Conservation (phyloP, 2,888 invertebrate species). For the Galerucella pusilla region DNA sequence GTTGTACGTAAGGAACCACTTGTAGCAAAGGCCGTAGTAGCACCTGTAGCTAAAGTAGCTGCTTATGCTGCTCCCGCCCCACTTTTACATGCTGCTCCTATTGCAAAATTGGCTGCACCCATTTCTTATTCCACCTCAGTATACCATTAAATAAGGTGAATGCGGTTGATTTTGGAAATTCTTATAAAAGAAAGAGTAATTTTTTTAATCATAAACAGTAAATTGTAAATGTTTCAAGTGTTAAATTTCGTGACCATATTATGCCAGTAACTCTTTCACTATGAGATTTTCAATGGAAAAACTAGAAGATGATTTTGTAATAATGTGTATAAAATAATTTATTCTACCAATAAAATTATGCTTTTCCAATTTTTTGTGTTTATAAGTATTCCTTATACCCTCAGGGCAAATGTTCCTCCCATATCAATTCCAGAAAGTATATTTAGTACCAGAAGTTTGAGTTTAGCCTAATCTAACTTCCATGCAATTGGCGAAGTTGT, state of each 20-base stretch:
- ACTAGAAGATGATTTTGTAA: not conserved
- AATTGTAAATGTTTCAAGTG: too few relatives aligned
- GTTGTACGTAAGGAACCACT: constrained; percentile 68
- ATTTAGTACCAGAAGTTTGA: too few relatives aligned
- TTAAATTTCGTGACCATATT: not conserved
- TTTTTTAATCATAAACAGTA: too few relatives aligned
- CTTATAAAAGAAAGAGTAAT: too few relatives aligned
- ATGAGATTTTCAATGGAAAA: not conserved
- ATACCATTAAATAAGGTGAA: constrained; percentile 14
- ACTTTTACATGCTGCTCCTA: constrained; percentile 39
- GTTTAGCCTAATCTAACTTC: too few relatives aligned
- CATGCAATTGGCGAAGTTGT: too few relatives aligned
- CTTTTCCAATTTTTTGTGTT: not conserved
- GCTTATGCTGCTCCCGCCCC: constrained; percentile 47
- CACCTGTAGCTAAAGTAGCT: constrained; percentile 34
- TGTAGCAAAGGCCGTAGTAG: constrained; percentile 41
- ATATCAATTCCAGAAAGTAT: too few relatives aligned
- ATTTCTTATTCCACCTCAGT: constrained; percentile 49
- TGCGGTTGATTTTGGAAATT: not conserved
- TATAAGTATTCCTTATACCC: not conserved
- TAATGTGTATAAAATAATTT: not conserved
- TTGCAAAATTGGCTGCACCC: constrained; percentile 32
- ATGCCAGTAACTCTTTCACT: not conserved
- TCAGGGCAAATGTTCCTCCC: too few relatives aligned
- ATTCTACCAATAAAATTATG: not conserved